Evolutionary conservation across 2,797 vertebrate species (phyloP).

Genomic region (Gymnothorax reevesii): DNA sequence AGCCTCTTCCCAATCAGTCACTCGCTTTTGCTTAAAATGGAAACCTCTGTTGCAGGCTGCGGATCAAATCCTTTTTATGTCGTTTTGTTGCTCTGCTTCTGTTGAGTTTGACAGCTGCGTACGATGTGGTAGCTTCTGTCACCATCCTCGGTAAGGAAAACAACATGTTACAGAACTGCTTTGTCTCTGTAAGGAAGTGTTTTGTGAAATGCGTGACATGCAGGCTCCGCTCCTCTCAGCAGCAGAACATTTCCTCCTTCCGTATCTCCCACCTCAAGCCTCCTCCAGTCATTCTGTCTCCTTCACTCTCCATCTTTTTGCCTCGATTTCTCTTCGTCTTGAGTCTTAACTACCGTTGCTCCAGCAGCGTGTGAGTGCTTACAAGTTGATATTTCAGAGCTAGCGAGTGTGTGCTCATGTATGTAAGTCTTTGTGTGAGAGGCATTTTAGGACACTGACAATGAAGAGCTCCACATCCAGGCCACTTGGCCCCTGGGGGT

Average conservation of each 20-base stretch:
- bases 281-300: constrained; percentile 13
- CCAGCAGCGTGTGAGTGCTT: not conserved
- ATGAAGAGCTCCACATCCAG: constrained; percentile 62
- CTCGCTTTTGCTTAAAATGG: not conserved
- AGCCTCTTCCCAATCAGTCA: not conserved
- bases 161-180: not conserved
- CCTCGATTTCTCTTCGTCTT: constrained; percentile 20
- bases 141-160: not conserved
- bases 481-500: constrained; percentile 52
- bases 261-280: not conserved
- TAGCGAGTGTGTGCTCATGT: not conserved
- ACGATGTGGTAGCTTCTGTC: not conserved
- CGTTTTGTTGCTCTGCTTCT: not conserved
- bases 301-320: constrained; percentile 29
- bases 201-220: not conserved
- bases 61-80: not conserved
- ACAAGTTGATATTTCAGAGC: not conserved
- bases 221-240: not conserved
- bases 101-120: not conserved
- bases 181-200: not conserved
- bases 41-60: not conserved
- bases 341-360: constrained; percentile 39
- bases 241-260: not conserved
- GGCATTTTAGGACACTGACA: constrained; percentile 61
- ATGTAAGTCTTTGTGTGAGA: constrained; percentile 7